Base-by-base conservation (phyloP, 2,113 vertebrate species). In the Struthio camelus region DNA sequence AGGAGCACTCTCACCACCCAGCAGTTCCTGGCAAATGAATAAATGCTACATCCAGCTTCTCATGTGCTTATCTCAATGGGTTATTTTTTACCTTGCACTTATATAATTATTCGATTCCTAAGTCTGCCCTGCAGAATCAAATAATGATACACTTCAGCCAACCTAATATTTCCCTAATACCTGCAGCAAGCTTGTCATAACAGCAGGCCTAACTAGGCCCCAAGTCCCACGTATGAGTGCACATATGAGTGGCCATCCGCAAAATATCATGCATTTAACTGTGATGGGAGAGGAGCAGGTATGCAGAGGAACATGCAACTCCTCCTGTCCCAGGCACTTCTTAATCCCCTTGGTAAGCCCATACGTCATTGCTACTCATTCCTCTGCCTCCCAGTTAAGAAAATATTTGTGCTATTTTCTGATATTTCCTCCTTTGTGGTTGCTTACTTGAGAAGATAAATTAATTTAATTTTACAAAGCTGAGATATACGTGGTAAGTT, bases 301-400 rank as follows among this genome's bases (percentile, higher is more conserved):
- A 59, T 90, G 36, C 27, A 23, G 0, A 58, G 11, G 18, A 54
- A 54, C 54, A 20, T 34, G 12, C 14, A 51, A 6, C 13, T 89
- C 8, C 42, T 18, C 9, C 51, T 61, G 23, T 59, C 71, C 10
- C 40, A 81, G 10, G 17, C 8, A 59, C 0, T 0, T 51, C 24
- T 50, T 80, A 73, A 46, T 9, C 4, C 14, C 12, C 9, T 58
- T 42, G 1, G 0, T n/a, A 81, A 89, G 12, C 5, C 18, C 18
- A 6, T 40, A 28, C 0, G 0, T 54, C 9, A 5, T 5, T 50
- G 48, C 7, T 87, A 27, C 11, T 92, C 24, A 71, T 77, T 48
- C 53, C 48, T 73, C 34, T 80, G 30, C 14, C 14, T 32, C 38
- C 15, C n/a, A 32, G 12, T 64, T 64, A 85, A 46, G 51, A 76